phyloP scores from a whole-genome alignment of 2,797 vertebrate species.

The Carcharodon carcharias region DNA sequence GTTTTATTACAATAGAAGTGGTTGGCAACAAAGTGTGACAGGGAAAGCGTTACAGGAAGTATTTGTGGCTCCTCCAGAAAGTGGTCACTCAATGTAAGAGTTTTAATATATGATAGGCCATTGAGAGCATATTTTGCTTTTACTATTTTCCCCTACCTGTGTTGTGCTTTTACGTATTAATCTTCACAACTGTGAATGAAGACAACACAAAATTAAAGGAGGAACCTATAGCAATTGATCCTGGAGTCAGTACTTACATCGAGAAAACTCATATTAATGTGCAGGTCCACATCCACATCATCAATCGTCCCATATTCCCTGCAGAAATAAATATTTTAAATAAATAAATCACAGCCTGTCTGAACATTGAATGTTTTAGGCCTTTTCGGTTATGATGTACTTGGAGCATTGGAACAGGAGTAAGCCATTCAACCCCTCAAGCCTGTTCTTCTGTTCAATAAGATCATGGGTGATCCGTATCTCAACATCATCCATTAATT shows the following conservation, averaged over 20 bases:
- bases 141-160: neutral
- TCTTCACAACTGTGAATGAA: neutral
- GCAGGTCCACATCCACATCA: constrained; percentile 94
- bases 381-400: neutral
- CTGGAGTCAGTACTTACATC: constrained; percentile 72
- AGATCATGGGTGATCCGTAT: neutral
- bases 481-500: neutral
- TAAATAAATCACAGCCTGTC: neutral
- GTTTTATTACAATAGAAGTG: neutral
- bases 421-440: neutral
- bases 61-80: too few species aligned
- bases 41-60: neutral
- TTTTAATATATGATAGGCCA: neutral
- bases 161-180: neutral
- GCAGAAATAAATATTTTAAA: constrained; percentile 40
- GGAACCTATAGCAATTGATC: neutral
- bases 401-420: neutral
- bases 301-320: constrained; percentile 97
- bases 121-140: neutral
- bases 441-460: neutral
- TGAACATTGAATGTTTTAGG: neutral
- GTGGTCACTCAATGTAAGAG: neutral
- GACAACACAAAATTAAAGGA: neutral
- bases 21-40: neutral
- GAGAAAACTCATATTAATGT: constrained; percentile 93